These are phyloP conservation scores for Heliocidaris tuberculata DNA, from an alignment of 35 echinoderm and acorn worm genomes.

Conservation along the genomic window DNA sequence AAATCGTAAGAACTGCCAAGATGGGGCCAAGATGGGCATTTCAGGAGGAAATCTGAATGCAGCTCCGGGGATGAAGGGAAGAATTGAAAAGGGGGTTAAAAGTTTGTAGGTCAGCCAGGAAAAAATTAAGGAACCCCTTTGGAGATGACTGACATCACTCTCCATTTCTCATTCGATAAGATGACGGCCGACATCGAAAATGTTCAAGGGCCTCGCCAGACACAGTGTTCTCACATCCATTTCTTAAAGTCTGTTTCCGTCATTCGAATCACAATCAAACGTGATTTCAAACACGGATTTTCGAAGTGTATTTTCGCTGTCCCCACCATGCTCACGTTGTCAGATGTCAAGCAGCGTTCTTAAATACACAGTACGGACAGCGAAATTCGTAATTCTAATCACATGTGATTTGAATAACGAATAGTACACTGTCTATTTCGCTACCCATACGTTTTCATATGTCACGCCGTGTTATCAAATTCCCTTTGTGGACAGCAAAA, in stretches of 20 bases:
- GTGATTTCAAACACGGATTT: background rate
- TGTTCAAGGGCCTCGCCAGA: background rate
- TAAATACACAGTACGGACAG: too few species aligned
- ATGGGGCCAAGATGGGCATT: background rate
- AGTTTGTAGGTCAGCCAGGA: slow-evolving; percentile 5
- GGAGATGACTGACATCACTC: background rate
- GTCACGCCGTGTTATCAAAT: background rate
- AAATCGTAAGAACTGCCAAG: too few species aligned
- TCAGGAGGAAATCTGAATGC: background rate
- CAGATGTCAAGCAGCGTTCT: background rate
- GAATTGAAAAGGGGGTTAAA: background rate
- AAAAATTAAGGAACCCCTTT: background rate
- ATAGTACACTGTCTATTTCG: background rate
- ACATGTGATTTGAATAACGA: background rate
- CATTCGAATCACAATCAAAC: background rate
- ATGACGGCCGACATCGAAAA: background rate
- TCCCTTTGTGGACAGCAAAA: too few species aligned
- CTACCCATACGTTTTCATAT: background rate
- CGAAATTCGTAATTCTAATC: background rate
- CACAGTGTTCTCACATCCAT: background rate
- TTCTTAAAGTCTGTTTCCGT: background rate
- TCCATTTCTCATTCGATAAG: background rate
- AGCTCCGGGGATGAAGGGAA: background rate
- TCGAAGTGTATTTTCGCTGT: background rate
- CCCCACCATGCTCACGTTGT: background rate